These are phyloP conservation scores for Bradypodion pumilum DNA, from an alignment of 2,797 vertebrate species.

Conservation along the genomic window DNA sequence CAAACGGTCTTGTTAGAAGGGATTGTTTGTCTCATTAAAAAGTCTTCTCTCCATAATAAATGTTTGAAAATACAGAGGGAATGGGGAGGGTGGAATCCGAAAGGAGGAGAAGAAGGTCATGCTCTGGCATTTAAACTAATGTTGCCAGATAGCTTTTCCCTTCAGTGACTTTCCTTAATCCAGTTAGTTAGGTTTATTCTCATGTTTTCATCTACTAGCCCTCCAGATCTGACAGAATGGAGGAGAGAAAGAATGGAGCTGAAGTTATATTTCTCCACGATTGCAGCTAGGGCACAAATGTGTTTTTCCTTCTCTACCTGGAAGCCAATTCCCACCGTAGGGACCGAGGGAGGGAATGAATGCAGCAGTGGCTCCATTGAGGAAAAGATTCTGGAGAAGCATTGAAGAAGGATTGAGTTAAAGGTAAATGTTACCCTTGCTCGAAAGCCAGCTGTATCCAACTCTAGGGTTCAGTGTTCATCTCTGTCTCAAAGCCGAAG, in stretches of 20 bases:
- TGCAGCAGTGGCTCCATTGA: not conserved
- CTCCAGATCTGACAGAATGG: not conserved
- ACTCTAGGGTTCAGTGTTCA: not conserved
- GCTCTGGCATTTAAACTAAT: slow-evolving; percentile 17
- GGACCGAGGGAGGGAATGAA: not conserved
- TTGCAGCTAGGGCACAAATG: not conserved
- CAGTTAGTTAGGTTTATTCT: not conserved
- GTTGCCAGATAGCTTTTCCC: not conserved
- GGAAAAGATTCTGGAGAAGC: no score
- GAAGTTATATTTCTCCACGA: not conserved
- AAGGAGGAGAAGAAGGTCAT: not conserved
- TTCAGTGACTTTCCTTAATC: not conserved
- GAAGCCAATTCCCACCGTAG: not conserved
- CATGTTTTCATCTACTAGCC: not conserved
- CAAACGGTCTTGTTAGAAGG: not conserved
- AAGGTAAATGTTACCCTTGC: no score
- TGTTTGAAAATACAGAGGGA: not conserved
- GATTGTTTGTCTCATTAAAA: not conserved
- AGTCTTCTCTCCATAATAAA: rapidly evolving
- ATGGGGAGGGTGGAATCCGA: no score
- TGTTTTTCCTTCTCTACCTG: not conserved
- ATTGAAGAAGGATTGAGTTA: not conserved
- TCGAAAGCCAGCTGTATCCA: no score
- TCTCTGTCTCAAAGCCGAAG: no score
- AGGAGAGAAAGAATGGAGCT: not conserved